These are phyloP conservation scores for Phengaris arion DNA, from an alignment of 2,888 invertebrate species.

Conservation along the genomic window DNA sequence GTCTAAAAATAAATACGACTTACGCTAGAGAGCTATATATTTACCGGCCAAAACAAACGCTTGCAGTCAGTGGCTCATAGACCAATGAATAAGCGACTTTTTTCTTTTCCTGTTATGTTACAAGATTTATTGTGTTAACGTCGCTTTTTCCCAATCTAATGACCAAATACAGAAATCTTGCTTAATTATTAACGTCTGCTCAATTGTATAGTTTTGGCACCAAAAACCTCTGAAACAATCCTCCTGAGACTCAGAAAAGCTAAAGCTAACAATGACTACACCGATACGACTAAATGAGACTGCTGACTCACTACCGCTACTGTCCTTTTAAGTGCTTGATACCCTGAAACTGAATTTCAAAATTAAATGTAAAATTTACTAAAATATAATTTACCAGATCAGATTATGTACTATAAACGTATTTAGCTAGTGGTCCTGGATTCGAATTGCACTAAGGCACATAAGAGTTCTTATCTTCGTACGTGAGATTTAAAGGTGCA, in stretches of 20 bases:
- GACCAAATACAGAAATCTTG: too few relatives aligned
- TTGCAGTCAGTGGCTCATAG: slow-evolving; percentile 39
- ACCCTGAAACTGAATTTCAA: slow-evolving; percentile 54
- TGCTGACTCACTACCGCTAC: slow-evolving; percentile 47
- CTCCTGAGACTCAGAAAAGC: slow-evolving; percentile 39
- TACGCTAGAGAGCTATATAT: slow-evolving; percentile 64
- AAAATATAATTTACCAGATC: not conserved
- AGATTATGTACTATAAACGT: too few relatives aligned
- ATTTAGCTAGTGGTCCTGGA: too few relatives aligned
- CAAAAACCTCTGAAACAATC: slow-evolving; percentile 49
- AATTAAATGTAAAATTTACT: not conserved
- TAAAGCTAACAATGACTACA: slow-evolving; percentile 72
- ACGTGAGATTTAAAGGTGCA: too few relatives aligned
- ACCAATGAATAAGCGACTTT: not conserved
- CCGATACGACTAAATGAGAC: slow-evolving; percentile 54
- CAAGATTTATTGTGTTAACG: too few relatives aligned
- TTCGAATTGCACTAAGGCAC: too few relatives aligned
- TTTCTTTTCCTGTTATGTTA: too few relatives aligned
- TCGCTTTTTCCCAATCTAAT: too few relatives aligned
- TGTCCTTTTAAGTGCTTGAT: slow-evolving; percentile 46
- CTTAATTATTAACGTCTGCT: too few relatives aligned
- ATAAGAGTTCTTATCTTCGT: too few relatives aligned
- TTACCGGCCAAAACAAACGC: slow-evolving; percentile 39
- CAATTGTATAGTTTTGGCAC: slow-evolving; percentile 46
- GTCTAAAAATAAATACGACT: slow-evolving; percentile 59